Evolutionary conservation across 2,888 invertebrate genomes (phyloP).

Genomic region (Brachyptera risi): DNA sequence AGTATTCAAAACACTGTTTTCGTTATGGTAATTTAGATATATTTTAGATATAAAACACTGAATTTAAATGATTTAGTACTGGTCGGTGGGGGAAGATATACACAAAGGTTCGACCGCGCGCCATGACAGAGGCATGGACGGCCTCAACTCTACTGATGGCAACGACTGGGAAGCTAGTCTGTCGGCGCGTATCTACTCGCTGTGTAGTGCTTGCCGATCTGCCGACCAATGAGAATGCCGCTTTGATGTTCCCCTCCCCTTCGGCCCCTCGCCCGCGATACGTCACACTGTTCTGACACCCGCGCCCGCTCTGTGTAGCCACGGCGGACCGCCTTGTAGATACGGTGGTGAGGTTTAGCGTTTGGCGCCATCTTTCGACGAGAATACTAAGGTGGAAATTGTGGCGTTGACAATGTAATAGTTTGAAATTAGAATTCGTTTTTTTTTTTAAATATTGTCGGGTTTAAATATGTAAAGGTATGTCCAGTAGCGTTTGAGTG

Average conservation of each 20-base stretch:
- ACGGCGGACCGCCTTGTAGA: not conserved
- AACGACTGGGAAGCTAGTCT: not conserved
- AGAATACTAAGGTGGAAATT: not conserved
- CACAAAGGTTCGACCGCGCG: too few relatives aligned
- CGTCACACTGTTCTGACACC: not conserved
- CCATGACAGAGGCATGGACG: too few relatives aligned
- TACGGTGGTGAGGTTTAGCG: not conserved
- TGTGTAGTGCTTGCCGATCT: not conserved
- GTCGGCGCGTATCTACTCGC: too few relatives aligned
- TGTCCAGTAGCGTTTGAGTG: too few relatives aligned
- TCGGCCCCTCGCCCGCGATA: slow-evolving; percentile 18
- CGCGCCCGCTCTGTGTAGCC: slow-evolving; percentile 17
- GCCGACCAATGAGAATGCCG: slow-evolving; percentile 37
- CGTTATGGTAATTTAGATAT: not conserved
- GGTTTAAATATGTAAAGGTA: too few relatives aligned
- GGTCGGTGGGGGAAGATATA: too few relatives aligned
- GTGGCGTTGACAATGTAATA: not conserved
- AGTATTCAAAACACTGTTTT: not conserved
- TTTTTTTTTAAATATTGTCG: too few relatives aligned
- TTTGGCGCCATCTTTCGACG: not conserved
- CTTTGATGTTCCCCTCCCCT: slow-evolving; percentile 34
- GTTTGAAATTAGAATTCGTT: not conserved
- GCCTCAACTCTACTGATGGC: too few relatives aligned
- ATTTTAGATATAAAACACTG: too few relatives aligned
- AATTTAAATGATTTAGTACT: too few relatives aligned